Evolutionary conservation across 2,888 invertebrate species (phyloP).

Genomic region (Morinoia aosen): DNA sequence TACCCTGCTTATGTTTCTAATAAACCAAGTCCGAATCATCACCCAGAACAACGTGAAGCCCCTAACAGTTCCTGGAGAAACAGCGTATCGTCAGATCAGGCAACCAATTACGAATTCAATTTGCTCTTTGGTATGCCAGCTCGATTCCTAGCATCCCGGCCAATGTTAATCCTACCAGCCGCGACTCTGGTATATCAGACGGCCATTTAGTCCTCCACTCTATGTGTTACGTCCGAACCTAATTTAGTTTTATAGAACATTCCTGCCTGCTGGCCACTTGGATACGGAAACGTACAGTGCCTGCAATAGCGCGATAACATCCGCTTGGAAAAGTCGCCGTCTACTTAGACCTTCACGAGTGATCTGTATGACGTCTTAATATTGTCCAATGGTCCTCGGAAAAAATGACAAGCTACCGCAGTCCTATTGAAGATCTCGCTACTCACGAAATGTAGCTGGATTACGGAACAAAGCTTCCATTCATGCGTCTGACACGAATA

Average conservation of each 20-base stretch:
- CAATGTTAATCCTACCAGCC: constrained; percentile 43
- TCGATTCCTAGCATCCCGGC: background rate
- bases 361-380: constrained; percentile 50
- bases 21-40: constrained; percentile 24
- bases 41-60: background rate
- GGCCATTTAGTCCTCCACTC: constrained; percentile 51
- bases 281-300: constrained; percentile 45
- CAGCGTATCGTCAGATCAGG: constrained; percentile 47
- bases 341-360: constrained; percentile 22
- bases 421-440: constrained; percentile 40
- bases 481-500: background rate
- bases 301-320: constrained; percentile 49
- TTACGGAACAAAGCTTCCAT: constrained; percentile 39
- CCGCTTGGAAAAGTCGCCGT: constrained; percentile 28
- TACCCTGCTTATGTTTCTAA: constrained; percentile 14
- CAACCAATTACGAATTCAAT: constrained; percentile 51
- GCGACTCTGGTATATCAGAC: constrained; percentile 51
- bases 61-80: background rate
- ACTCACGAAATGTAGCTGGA: constrained; percentile 7
- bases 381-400: background rate
- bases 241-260: constrained; percentile 53
- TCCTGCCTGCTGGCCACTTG: constrained; percentile 52
- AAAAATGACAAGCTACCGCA: constrained; percentile 24
- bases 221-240: constrained; percentile 52
- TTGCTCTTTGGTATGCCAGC: constrained; percentile 51